Conservation (phyloP, 2,797 vertebrate species). For the Chelon auratus region DNA sequence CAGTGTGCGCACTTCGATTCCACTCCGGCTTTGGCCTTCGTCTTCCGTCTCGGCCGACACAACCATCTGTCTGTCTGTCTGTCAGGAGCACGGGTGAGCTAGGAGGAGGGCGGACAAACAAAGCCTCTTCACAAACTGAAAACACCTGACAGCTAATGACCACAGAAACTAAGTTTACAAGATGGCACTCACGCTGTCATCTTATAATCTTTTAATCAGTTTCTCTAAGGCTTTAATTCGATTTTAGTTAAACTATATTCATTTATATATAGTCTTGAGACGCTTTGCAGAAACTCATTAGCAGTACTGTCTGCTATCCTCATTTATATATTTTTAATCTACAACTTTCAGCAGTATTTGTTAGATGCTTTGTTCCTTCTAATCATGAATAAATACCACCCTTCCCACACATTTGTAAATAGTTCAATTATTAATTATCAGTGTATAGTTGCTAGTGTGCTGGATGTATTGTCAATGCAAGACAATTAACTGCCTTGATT, state of each 20-base stretch:
- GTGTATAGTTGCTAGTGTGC: neutral
- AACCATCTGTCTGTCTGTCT: no score
- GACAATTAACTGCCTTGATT: neutral
- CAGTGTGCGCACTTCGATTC: neutral
- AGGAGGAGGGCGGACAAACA: no score
- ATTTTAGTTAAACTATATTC: no score
- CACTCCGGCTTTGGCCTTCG: no score
- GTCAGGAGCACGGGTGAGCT: no score
- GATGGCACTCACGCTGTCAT: neutral
- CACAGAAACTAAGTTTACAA: conserved; percentile 16
- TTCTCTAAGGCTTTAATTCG: no score
- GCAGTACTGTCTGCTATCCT: neutral
- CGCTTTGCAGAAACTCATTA: conserved; percentile 15
- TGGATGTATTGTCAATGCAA: no score
- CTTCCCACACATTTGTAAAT: conserved; percentile 12
- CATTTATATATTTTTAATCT: conserved; percentile 1
- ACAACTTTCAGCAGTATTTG: neutral
- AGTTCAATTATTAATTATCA: neutral
- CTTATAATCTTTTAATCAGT: conserved; percentile 26
- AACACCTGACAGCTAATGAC: no score
- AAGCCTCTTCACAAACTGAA: no score
- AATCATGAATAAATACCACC: conserved; percentile 23
- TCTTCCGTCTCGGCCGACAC: no score
- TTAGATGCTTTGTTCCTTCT: conserved; percentile 3
- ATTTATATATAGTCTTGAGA: no score